Base-by-base conservation (phyloP, 2,797 vertebrate species). In the Yasuhikotakia modesta region DNA sequence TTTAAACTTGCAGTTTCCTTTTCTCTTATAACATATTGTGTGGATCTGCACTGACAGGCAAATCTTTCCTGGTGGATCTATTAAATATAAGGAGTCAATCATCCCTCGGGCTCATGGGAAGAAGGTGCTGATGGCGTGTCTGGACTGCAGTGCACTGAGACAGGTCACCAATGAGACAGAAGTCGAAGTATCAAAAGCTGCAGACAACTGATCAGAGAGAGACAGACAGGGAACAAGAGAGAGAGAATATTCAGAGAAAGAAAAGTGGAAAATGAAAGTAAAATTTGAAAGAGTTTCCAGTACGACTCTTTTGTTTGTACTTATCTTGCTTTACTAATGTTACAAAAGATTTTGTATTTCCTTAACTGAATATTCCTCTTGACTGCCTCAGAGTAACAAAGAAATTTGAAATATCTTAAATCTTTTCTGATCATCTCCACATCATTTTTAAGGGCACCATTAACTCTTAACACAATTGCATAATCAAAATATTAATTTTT, bases 91-190 rank as follows among this genome's bases (percentile, higher is more conserved):
- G 80, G 87, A 94, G 81, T 88, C 86, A 12, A 91, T 82, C 63
- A 77, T 66, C 66, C 94, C 94, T 35, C 83, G 61, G 74, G 60
- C 43, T 12, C 48, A 87, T 0, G 94, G 94, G 0, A 71, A 35
- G 32, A 35, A 1, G 32, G 32, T 35, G 4, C 4, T 35, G 32
- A 35, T 35, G 6, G 32, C 32, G 78, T 92, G 92, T 63, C 83
- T 95, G 84, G 93, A 89, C 83, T 92, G 89, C 32, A 35, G 89
- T 60, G 79, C 86, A 50, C 79, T 96, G 81, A 90, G 91, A 76
- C 91, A 94, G 1, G 92, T 95, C 57, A 93, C 91, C 24, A 93
- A 91, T 0, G 90, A 94, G 80, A 79, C 94, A 85, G 86, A 91
- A 0, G 43, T 87, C 24, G 1, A 12, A 3, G 46, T 87, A 65